Percentiles rank a stretch among this genome's conserved stretches.
Conservation (phyloP, 2,113 vertebrate species). For the Pithys albifrons region DNA sequence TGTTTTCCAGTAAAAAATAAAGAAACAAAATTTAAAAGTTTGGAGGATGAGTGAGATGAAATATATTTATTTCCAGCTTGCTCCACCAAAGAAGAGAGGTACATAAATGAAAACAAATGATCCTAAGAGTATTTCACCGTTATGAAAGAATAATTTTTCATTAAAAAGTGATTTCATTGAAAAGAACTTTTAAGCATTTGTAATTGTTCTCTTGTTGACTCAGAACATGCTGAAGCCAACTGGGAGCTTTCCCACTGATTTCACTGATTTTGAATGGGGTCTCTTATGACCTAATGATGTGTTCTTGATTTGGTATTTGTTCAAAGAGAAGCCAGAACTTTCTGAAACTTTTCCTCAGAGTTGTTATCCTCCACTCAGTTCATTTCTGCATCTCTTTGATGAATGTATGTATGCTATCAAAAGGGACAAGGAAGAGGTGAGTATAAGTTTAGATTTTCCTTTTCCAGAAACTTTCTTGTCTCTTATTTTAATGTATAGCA, state of each 20-base stretch:
- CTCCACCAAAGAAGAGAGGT: not conserved
- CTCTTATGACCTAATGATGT: not conserved
- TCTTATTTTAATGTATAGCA: conserved; percentile 32
- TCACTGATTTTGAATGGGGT: conserved; percentile 34
- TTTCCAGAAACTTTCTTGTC: conserved; percentile 14
- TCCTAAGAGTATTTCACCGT: not conserved
- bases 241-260: conserved; percentile 48
- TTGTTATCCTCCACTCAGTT: not conserved
- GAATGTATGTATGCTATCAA: not conserved
- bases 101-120: not conserved
- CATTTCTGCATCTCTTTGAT: not conserved
- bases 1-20: not conserved
- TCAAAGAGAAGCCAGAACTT: conserved; percentile 33
- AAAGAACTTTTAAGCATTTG: not conserved
- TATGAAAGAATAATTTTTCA: not conserved
- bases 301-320: conserved; percentile 3
- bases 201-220: conserved; percentile 34
- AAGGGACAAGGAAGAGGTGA: not conserved
- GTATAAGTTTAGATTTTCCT: not conserved
- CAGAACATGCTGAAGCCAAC: conserved; percentile 12
- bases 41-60: not conserved
- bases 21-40: not conserved
- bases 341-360: conserved; percentile 11
- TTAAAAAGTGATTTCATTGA: not conserved
- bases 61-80: not conserved